Conservation (phyloP, 2,113 vertebrate genomes). For the Clarias batrachus region DNA sequence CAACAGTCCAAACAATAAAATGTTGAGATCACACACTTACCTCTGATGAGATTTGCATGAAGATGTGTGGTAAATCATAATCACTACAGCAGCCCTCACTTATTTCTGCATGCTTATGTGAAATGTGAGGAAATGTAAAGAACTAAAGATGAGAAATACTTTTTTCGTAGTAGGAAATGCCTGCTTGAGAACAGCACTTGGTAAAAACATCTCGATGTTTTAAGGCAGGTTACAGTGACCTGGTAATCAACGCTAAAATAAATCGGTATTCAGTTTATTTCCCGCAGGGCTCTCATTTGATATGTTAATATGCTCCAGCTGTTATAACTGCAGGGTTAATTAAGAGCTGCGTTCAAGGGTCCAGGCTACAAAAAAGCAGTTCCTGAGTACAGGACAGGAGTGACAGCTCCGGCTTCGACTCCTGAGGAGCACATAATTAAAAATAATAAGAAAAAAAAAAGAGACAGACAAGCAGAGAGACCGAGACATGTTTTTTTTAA, state of each 20-base stretch:
- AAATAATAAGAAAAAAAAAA: neutral
- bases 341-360: constrained; percentile 44
- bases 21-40: neutral
- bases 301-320: constrained; percentile 59
- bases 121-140: constrained; percentile 30
- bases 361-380: constrained; percentile 25
- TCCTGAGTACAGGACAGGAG: constrained; percentile 26
- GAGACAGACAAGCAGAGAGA: neutral
- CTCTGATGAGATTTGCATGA: constrained; percentile 9
- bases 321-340: constrained; percentile 59
- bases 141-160: constrained; percentile 31
- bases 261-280: constrained; percentile 31
- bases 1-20: constrained; percentile 36
- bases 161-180: constrained; percentile 41
- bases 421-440: neutral
- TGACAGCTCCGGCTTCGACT: neutral
- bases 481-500: neutral
- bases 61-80: constrained; percentile 1
- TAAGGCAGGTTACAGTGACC: constrained; percentile 37
- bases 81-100: neutral
- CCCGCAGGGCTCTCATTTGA: constrained; percentile 46
- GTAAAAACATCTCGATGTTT: constrained; percentile 20
- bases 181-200: constrained; percentile 20
- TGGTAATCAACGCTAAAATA: constrained; percentile 39
- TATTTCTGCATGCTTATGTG: neutral